phyloP scores from a whole-genome alignment of 2,888 invertebrate genomes.

The Alsophila aescularia region DNA sequence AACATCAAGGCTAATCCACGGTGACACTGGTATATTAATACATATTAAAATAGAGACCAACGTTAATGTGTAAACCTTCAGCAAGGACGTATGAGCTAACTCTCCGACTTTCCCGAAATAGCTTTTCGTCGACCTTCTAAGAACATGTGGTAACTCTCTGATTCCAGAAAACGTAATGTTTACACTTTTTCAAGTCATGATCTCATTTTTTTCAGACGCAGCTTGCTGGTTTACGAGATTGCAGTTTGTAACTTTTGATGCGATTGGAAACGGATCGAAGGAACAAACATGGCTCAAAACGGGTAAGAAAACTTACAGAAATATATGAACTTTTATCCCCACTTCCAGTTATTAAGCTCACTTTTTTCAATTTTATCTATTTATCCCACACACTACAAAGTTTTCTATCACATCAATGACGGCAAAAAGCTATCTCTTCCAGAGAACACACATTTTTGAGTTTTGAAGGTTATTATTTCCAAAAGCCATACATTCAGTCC shows the following conservation, averaged over 20 bases:
- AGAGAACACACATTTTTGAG: too few species aligned
- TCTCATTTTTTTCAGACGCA: constrained; percentile 34
- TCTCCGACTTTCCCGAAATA: constrained; percentile 34
- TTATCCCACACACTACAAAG: too few species aligned
- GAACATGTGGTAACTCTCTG: constrained; percentile 22
- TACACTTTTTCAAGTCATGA: constrained; percentile 25
- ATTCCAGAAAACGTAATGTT: constrained; percentile 30
- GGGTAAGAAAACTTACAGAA: constrained; percentile 73
- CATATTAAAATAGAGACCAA: too few species aligned
- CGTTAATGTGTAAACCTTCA: constrained; percentile 15
- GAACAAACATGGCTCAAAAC: constrained; percentile 67
- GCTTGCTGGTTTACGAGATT: constrained; percentile 14
- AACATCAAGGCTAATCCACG: too few species aligned
- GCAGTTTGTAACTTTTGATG: constrained; percentile 47
- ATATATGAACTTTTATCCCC: too few species aligned
- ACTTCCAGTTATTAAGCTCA: too few species aligned
- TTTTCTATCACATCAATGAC: too few species aligned
- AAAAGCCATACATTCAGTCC: too few species aligned
- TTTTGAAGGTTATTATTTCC: too few species aligned
- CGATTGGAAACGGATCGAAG: constrained; percentile 33
- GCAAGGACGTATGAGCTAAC: constrained; percentile 36
- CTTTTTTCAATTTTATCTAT: too few species aligned
- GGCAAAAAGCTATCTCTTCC: too few species aligned
- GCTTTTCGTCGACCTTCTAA: constrained; percentile 30
- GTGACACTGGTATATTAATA: too few species aligned